Evolutionary conservation across 1,140 invertebrate species (phyloP), one percentile per base, ranked within the genome.

Genomic region (Orussus abietinus): DNA sequence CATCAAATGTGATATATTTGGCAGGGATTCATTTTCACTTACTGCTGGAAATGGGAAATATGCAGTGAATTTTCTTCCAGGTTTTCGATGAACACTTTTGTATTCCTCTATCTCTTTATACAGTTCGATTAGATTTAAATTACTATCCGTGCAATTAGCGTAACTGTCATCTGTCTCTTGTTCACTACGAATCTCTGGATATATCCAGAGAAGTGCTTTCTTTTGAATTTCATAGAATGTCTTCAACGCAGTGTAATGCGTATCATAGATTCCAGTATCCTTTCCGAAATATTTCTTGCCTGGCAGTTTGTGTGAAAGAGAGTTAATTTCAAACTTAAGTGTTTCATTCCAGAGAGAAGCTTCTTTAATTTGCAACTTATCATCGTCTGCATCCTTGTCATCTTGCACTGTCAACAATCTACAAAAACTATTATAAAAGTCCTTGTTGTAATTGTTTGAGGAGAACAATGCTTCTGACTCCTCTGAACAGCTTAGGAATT

Each of bases 171-270:
- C 39, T 3, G 69, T 48, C 45, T 67, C 60, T 13, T 52, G 19
- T 1, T 69, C 69, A 34, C 51, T 60, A 32, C 57, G 49, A 30
- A 67, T 42, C 44, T 72, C 59, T 7, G 66, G 68, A 51, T 65
- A 70, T 21, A 70, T 38, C 15, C 56, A 61, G 1, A 65, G 26
- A 1, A 67, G 18, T 20, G 66, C 64, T 20, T 53, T 61, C 33
- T 62, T 66, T 18, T 72, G 68, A 4, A 66, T 48, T 20, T 49
- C 28, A 7, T 63, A 57, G 15, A 68, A 66, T 14, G n/a, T 44
- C 46, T 45, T 50, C 4, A 69, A 31, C 4, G 54, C 31, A 4
- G 38, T 30, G 49, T 48, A 54, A 45, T 63, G 59, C 35, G 65
- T 20, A n/a, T 44, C 21, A 20, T 45, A 60, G 9, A 60, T 15